Evolutionary conservation across 2,797 vertebrate genomes (phyloP), one percentile per base, ranked within the genome.

Genomic region (Anolis apletophallus): DNA sequence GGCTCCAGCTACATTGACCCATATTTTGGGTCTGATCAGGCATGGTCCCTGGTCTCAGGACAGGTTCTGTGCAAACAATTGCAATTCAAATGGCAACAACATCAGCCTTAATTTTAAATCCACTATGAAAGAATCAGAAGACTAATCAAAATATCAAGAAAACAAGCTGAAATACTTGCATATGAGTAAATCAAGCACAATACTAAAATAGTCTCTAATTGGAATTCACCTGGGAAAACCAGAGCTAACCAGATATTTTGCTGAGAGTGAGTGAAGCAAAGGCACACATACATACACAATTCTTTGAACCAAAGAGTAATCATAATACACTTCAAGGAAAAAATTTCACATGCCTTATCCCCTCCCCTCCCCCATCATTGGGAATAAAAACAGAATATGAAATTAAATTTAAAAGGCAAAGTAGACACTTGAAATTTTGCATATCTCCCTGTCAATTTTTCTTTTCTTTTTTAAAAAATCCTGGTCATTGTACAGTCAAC

Each of bases 361-460:
- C 34, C 69, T 2, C 26, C 40, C 40, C 23, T 13, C 9, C 11
- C 32, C 67, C 40, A n/a, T 76, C 13, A 14, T 19, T n/a, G 74
- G 74, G 52, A 76, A 29, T 76, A 76, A 55, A 55, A n/a, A 32
- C 16, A 32, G 21, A 73, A 46, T 26, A 73, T 26, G 21, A 46
- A 26, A 46, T 23, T 26, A 64, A 64, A 29, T 29, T 59, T 26
- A 64, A 73, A 32, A 83, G 32, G 9, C 32, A 83, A 16, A 55
- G 14, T 3, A 34, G 32, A 17, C 32, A 52, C n/a, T 23, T 17
- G 14, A 36, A 36, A 52, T 77, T 29, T 67, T 61, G 34, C 40
- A 61, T 29, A n/a, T 85, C 68, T 23, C 26, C 68, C 75, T 83
- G 89, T 87, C 2, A 0, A 84, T 76, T 91, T 57, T 87, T 7